Conservation (phyloP, 2,797 vertebrate genomes). For the Babyrousa celebensis region DNA sequence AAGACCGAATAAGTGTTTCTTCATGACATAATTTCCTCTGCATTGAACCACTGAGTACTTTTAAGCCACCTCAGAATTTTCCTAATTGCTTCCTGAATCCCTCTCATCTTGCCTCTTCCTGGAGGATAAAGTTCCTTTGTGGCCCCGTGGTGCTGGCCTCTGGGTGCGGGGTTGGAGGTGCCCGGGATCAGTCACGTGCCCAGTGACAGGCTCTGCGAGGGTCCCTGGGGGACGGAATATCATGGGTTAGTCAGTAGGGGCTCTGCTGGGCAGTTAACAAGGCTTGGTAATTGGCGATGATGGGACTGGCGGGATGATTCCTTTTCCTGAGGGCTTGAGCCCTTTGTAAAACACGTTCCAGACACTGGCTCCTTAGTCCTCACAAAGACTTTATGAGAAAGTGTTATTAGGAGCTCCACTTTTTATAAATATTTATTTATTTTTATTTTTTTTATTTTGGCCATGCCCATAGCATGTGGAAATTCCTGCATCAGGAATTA, state of each 20-base stretch:
- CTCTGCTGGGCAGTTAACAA: not conserved
- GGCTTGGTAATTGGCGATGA: not conserved
- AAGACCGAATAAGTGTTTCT: constrained; percentile 26
- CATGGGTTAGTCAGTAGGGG: not conserved
- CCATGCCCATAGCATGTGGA: too few relatives aligned
- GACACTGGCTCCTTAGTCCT: not conserved
- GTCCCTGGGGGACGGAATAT: not conserved
- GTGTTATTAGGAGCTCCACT: not conserved
- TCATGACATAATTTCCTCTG: constrained; percentile 72
- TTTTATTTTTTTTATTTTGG: too few relatives aligned
- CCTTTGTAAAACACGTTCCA: not conserved
- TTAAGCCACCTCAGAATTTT: constrained; percentile 62
- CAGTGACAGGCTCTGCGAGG: not conserved
- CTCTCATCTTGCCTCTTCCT: constrained; percentile 62
- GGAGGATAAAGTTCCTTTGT: not conserved
- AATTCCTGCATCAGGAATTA: too few relatives aligned
- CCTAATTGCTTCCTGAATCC: constrained; percentile 63
- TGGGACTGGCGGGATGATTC: not conserved
- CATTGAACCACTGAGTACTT: constrained; percentile 36
- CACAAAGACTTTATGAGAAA: not conserved
- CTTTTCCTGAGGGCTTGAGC: not conserved
- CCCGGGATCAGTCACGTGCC: not conserved
- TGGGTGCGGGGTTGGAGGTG: not conserved
- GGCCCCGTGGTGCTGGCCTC: not conserved
- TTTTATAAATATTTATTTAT: too few relatives aligned